phyloP scores from a whole-genome alignment of 2,113 vertebrate genomes.

The Corvus hawaiiensis region DNA sequence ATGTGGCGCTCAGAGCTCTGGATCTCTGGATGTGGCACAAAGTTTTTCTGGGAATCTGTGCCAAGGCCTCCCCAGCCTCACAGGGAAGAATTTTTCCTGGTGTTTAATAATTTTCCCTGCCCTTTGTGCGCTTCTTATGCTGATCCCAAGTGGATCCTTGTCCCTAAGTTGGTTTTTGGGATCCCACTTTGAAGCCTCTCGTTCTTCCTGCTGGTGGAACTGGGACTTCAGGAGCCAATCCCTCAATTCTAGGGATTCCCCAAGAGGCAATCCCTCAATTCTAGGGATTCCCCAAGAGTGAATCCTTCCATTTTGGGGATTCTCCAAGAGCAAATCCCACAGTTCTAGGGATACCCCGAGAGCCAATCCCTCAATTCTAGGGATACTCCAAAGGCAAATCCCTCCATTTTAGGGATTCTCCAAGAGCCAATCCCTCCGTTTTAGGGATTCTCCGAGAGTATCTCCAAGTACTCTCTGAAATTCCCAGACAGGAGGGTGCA shows the following conservation, averaged over 20 bases:
- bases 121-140: background rate
- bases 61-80: rapidly evolving
- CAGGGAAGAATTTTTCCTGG: background rate
- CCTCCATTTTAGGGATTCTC: background rate
- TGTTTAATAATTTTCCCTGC: background rate
- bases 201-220: background rate
- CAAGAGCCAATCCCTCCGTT: background rate
- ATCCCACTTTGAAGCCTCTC: background rate
- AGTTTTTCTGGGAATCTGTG: no score
- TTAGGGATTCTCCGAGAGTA: rapidly evolving
- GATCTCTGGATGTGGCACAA: no score
- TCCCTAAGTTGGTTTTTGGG: background rate
- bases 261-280: background rate
- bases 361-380: background rate
- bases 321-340: rapidly evolving
- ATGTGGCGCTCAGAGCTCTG: no score
- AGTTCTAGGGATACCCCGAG: background rate
- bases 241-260: background rate
- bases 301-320: background rate
- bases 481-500: background rate
- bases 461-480: no score
- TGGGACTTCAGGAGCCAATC: background rate
- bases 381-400: no score
- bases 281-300: background rate
- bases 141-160: background rate